A percentile compares a stretch with the other conserved stretches of the same genome.
Conservation (phyloP, 2,888 invertebrate genomes). For the Bellardia bayeri region DNA sequence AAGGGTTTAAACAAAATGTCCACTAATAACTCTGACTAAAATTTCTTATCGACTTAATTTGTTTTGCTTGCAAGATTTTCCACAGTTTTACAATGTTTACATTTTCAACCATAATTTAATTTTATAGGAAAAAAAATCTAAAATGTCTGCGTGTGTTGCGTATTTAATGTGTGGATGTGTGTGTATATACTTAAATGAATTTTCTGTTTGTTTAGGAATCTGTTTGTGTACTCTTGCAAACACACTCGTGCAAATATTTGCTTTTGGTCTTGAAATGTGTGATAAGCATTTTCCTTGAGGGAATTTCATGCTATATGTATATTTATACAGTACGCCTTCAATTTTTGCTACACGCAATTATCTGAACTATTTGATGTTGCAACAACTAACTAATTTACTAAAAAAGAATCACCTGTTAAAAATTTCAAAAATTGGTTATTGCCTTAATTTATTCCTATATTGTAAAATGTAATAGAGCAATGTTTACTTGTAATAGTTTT, state of each 20-base stretch:
- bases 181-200: background rate
- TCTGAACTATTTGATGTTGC: background rate
- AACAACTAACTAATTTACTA: background rate
- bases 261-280: conserved; percentile 77
- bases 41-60: too few relatives aligned
- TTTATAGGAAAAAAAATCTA: background rate
- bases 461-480: too few relatives aligned
- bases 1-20: too few relatives aligned
- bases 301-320: conserved; percentile 73
- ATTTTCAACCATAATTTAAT: background rate
- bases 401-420: too few relatives aligned
- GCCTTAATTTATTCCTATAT: too few relatives aligned
- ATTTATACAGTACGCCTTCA: too few relatives aligned
- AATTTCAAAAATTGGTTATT: too few relatives aligned
- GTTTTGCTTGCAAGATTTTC: background rate
- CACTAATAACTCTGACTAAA: too few relatives aligned
- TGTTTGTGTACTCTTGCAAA: conserved; percentile 23
- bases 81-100: background rate
- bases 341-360: too few relatives aligned
- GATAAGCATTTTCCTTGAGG: conserved; percentile 81
- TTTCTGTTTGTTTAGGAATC: background rate
- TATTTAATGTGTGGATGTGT: too few relatives aligned
- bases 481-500: too few relatives aligned
- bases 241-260: conserved; percentile 15
- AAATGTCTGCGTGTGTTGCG: too few relatives aligned